Base-by-base conservation (phyloP, 2,888 invertebrate species). In the Galerucella pusilla region DNA sequence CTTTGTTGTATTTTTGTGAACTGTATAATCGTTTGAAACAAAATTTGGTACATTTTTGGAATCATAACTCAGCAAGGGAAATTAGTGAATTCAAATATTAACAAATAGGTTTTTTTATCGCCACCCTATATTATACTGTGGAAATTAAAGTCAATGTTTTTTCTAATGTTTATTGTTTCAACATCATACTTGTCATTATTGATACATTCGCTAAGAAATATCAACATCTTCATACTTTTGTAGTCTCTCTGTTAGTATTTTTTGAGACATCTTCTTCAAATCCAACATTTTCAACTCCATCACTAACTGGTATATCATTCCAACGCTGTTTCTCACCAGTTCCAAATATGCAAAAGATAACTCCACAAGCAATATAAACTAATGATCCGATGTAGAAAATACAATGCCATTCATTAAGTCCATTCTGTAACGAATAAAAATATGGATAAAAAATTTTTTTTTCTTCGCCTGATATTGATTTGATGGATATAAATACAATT, bases 321-420 rank as follows among this genome's bases (percentile, higher is more conserved):
- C 94, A 94, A 2, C 90, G 87, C 83, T 94, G 94, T 16, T 92
- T 91, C 71, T 92, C 91, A 0, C 91, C 93, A 0, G 92, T 92
- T 7, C 94, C 94, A 77, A 94, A 92, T 2, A 93, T 73, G 83
- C 92, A 91, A 86, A 93, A 95, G 74, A 94, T 87, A 3, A 93
- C 66, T 0, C 94, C 94, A 0, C 93, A 91, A 2, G 92, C 89
- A 16, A 92, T 91, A 83, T 94, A 95, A 0, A 93, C 90, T 0
- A 89, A 89, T 0, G 93, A 92, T 0, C 94, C 94, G 46, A 94
- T 92, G 81, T 92, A 89, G 84, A 94, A 94, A 68, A 94, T 91
- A 45, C 90, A 90, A 68, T 93, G 91, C 94, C 94, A 95, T 85
- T 94, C 92, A 28, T 90, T 89, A 71, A 94, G 89, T n/a, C 93